Base-by-base conservation (phyloP, 1,140 invertebrate genomes). In the Trypoxylus dichotomus region DNA sequence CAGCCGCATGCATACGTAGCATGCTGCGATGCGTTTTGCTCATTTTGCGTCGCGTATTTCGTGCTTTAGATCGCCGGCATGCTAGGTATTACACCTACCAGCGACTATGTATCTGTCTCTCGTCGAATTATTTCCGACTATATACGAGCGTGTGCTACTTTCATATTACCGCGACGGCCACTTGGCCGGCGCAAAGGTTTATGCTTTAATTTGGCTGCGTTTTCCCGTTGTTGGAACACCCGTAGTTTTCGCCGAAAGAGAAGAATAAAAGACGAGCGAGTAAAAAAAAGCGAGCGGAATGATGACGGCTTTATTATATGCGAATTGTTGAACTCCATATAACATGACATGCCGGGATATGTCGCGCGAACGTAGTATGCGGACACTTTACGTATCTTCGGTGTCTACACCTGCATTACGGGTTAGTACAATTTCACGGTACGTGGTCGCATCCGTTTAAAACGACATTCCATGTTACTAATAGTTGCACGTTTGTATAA, bases 131-230 rank as follows among this genome's bases (percentile, higher is more conserved):
- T 54, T 54, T 54, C 47, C 19, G 47, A 54, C 47, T 54, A 54
- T 54, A 54, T 19, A 37, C 15, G 15, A 54, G 15, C 47, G 13
- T 54, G 47, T 54, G 13, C 47, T n/a, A 54, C 15, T 54, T 54
- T 15, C 15, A 6, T 54, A n/a, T 54, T 54, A n/a, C 47, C 19
- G 19, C 19, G 47, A 54, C 47, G 47, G 19, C 47, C 47, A 54
- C 47, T 54, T 54, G 47, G 47, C 47, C 15, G 15, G 47, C 47
- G 47, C 47, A 19, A 54, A 54, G 47, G 47, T 54, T 54, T 54
- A 54, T 54, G 47, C 19, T 54, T 54, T 54, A 54, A 54, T 54
- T 54, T 54, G 47, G 47, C 47, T 54, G 47, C 47, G 47, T 54
- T 54, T n/a, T 19, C 19, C 47, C 47, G 47, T n/a, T 54, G 47